These are phyloP conservation scores for Acanthurus tractus DNA, from an alignment of 2,797 vertebrate genomes.

Conservation along the genomic window DNA sequence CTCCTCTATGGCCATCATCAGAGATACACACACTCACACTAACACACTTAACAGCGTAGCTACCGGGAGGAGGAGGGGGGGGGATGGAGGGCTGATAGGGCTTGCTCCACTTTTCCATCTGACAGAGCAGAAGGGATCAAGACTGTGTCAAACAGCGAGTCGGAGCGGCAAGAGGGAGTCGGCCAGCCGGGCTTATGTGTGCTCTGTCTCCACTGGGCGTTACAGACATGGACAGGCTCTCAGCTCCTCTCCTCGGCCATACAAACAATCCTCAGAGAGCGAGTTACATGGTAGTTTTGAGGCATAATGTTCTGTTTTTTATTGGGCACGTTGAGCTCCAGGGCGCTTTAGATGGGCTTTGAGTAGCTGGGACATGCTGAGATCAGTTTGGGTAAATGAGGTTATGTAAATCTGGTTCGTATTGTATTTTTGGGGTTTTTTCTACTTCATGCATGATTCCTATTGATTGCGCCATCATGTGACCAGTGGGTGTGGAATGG, in stretches of 20 bases:
- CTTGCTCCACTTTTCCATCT: slow-evolving; percentile 85
- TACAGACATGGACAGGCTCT: slow-evolving; percentile 56
- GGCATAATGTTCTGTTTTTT: not conserved
- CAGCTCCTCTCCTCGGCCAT: slow-evolving; percentile 55
- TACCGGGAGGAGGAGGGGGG: slow-evolving; percentile 47
- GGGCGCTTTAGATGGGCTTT: slow-evolving; percentile 32
- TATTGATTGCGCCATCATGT: slow-evolving; percentile 61
- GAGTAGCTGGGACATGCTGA: slow-evolving; percentile 4
- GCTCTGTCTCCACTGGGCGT: slow-evolving; percentile 61
- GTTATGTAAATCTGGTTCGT: slow-evolving; percentile 22
- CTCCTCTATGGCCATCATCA: not conserved
- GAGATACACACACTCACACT: slow-evolving; percentile 12
- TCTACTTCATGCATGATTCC: slow-evolving; percentile 3
- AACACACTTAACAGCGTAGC: slow-evolving; percentile 53
- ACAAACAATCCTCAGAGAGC: slow-evolving; percentile 46
- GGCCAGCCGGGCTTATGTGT: slow-evolving; percentile 73
- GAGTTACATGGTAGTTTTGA: slow-evolving; percentile 24
- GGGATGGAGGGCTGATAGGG: slow-evolving; percentile 57
- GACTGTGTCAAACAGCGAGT: slow-evolving; percentile 76
- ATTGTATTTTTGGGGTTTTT: not conserved
- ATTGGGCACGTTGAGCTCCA: slow-evolving; percentile 17
- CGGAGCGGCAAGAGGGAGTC: slow-evolving; percentile 70
- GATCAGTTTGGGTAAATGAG: slow-evolving; percentile 14
- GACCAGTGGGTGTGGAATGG: slow-evolving; percentile 34
- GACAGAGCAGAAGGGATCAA: slow-evolving; percentile 84